A percentile compares a stretch with the other conserved stretches of the same genome.
Conservation (phyloP, 1,140 invertebrate species). For the Drosophila ananassae region DNA sequence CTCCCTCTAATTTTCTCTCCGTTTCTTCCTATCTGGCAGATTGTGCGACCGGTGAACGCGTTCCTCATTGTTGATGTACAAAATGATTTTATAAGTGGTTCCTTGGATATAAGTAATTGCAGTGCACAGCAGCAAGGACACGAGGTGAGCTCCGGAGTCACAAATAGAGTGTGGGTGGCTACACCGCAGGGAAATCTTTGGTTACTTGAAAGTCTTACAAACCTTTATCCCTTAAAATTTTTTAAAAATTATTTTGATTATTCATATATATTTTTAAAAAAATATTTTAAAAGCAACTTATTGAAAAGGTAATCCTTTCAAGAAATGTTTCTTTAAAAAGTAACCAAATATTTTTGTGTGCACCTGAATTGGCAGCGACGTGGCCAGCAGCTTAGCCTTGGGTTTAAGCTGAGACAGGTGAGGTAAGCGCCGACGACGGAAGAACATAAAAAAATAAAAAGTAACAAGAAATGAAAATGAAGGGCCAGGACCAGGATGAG, state of each 20-base stretch:
- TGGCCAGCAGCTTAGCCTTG: slow-evolving; percentile 69
- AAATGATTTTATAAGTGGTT: slow-evolving; percentile 98
- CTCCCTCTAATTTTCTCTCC: slow-evolving; percentile 19
- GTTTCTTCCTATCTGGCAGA: slow-evolving; percentile 85
- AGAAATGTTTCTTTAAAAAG: not conserved
- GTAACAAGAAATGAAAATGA: slow-evolving; percentile 82
- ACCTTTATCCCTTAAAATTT: no score
- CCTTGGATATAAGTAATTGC: slow-evolving; percentile 96
- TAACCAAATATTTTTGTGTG: not conserved
- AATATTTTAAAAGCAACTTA: not conserved
- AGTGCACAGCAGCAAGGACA: slow-evolving; percentile 95
- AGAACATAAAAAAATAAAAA: slow-evolving; percentile 71
- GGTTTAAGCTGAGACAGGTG: slow-evolving; percentile 42
- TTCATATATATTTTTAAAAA: no score
- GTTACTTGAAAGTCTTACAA: not conserved
- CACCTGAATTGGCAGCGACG: slow-evolving; percentile 31
- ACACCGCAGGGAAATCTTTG: not conserved
- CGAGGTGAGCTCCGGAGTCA: slow-evolving; percentile 86
- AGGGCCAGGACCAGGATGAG: slow-evolving; percentile 53
- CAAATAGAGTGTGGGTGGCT: slow-evolving; percentile 16
- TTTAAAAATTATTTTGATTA: not conserved
- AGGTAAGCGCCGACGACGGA: slow-evolving; percentile 63
- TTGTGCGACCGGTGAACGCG: slow-evolving; percentile 94
- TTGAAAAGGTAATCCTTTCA: not conserved
- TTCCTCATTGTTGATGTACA: slow-evolving; percentile 98